phyloP scores from a whole-genome alignment of 1,140 invertebrate species.

The Pararge aegeria region DNA sequence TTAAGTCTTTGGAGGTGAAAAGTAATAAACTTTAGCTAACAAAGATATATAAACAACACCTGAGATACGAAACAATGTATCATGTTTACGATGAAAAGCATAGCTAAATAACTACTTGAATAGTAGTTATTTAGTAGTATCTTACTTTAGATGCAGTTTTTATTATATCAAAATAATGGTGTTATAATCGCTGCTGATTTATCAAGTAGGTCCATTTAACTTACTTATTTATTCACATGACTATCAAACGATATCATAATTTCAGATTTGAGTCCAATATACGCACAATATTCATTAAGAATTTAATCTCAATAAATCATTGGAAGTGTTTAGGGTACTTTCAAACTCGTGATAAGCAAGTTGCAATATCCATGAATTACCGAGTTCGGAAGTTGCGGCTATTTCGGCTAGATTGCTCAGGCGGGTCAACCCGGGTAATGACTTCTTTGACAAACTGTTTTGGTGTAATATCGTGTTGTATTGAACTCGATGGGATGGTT shows the following conservation, averaged over 20 bases:
- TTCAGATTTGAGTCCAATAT: not conserved
- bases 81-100: not conserved
- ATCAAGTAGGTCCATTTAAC: no score
- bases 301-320: slow-evolving; percentile 6
- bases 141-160: no score
- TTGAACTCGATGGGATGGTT: not conserved
- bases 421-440: slow-evolving; percentile 4
- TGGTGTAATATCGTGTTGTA: slow-evolving; percentile 2
- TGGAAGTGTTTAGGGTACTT: slow-evolving; percentile 2
- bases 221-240: no score
- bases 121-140: not conserved
- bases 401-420: slow-evolving; percentile 7
- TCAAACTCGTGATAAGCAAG: slow-evolving; percentile 7
- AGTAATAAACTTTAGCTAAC: not conserved
- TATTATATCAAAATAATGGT: no score
- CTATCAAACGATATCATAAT: no score
- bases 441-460: slow-evolving; percentile 9
- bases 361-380: slow-evolving; percentile 6
- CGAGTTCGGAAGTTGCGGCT: slow-evolving; percentile 9
- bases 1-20: not conserved
- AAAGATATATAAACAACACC: slow-evolving; percentile 1
- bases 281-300: not conserved
- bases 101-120: not conserved
- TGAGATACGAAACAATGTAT: not conserved
- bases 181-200: no score